Conservation (phyloP, 2,888 invertebrate species). For the Tinea pellionella region DNA sequence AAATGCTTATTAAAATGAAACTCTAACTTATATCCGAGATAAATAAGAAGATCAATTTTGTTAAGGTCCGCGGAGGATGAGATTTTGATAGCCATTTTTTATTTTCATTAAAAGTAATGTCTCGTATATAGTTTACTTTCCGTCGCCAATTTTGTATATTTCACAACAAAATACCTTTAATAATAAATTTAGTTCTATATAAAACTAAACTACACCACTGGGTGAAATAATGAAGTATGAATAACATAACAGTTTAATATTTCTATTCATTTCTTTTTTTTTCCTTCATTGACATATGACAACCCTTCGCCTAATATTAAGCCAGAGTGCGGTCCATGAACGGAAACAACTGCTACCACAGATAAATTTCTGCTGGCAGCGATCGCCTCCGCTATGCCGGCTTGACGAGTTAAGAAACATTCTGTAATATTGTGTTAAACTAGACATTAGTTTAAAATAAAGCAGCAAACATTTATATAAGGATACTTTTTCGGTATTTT, state of each 20-base stretch:
- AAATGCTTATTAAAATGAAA: slow-evolving; percentile 8
- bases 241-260: background rate
- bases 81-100: background rate
- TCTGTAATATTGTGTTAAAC: too few relatives aligned
- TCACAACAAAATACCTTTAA: background rate
- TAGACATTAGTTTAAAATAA: too few relatives aligned
- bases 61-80: background rate
- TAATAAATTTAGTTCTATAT: background rate
- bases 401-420: too few relatives aligned
- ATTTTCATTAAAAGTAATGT: background rate
- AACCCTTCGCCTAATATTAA: too few relatives aligned
- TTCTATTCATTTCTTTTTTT: too few relatives aligned
- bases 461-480: too few relatives aligned
- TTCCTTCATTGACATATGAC: too few relatives aligned
- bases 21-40: background rate
- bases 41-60: slow-evolving; percentile 8
- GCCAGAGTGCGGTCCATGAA: too few relatives aligned
- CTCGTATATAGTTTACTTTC: background rate
- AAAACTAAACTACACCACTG: background rate
- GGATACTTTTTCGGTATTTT: background rate
- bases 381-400: too few relatives aligned
- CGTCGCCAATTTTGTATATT: background rate
- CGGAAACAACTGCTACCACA: too few relatives aligned
- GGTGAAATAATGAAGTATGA: background rate
- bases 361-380: too few relatives aligned